A percentile compares a stretch with the other conserved stretches of the same genome.
phyloP scores from a whole-genome alignment of 2,888 invertebrate genomes.

The Geophilus truncorum region DNA sequence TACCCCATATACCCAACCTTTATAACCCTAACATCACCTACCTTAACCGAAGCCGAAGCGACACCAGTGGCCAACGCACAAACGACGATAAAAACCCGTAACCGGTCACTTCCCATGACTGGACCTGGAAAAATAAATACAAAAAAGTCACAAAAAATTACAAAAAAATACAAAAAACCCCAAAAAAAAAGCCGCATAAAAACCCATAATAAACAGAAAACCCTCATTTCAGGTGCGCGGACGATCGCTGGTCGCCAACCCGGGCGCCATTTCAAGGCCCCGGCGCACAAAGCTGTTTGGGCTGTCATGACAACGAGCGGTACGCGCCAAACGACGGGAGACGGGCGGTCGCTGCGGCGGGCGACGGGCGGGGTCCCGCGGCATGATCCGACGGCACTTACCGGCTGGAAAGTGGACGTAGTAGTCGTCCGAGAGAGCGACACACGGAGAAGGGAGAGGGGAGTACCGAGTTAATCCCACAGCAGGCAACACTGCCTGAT shows the following conservation, averaged over 20 bases:
- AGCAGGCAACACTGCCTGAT: conserved; percentile 16
- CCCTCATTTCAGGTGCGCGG: too few species aligned
- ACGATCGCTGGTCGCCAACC: neutral
- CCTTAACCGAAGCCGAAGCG: neutral
- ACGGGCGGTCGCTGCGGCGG: neutral
- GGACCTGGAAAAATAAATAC: neutral
- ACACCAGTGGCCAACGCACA: neutral
- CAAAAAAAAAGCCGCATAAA: neutral
- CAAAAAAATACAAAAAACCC: neutral
- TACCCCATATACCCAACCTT: neutral
- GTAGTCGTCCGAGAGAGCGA: neutral
- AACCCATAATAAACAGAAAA: neutral
- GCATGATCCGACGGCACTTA: neutral
- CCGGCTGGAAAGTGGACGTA: neutral
- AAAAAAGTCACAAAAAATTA: neutral
- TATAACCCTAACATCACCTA: neutral
- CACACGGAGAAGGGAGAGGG: neutral
- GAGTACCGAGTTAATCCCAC: conserved; percentile 12
- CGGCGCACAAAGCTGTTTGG: neutral
- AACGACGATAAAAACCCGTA: neutral
- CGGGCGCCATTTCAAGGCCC: conserved; percentile 15
- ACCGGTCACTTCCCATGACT: neutral
- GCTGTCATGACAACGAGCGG: neutral
- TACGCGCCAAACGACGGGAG: neutral
- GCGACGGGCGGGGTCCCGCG: neutral